phyloP scores from a whole-genome alignment of 2,797 vertebrate genomes.

The Huso huso region DNA sequence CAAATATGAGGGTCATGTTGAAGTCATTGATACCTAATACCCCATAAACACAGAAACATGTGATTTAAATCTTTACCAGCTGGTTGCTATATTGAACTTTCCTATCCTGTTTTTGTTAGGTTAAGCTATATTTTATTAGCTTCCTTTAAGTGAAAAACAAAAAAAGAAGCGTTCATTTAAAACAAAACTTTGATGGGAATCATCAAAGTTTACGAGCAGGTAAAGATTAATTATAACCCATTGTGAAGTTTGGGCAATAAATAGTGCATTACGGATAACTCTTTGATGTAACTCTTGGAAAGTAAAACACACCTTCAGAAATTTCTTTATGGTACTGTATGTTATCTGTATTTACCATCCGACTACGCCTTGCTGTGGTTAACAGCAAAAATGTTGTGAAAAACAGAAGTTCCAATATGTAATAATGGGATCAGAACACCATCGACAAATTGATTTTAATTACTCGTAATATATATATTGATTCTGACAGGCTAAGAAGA shows the following conservation, averaged over 20 bases:
- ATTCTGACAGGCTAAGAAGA: not conserved
- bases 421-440: not conserved
- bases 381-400: conserved; percentile 18
- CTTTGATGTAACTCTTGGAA: conserved; percentile 69
- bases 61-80: too few relatives aligned
- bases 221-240: conserved; percentile 73
- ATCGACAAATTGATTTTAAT: not conserved
- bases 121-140: too few relatives aligned
- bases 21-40: too few relatives aligned
- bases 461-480: not conserved
- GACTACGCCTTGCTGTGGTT: too few relatives aligned
- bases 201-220: conserved; percentile 71
- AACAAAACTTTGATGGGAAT: conserved; percentile 54
- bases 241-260: conserved; percentile 71
- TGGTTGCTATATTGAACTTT: too few relatives aligned
- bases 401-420: not conserved
- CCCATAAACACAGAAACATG: too few relatives aligned
- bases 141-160: too few relatives aligned
- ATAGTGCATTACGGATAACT: conserved; percentile 65
- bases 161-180: too few relatives aligned
- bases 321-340: not conserved
- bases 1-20: too few relatives aligned
- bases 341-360: too few relatives aligned
- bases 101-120: too few relatives aligned
- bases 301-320: conserved; percentile 21